Base-by-base conservation (phyloP, 2,888 invertebrate genomes). In the Cataglyphis cursor region DNA sequence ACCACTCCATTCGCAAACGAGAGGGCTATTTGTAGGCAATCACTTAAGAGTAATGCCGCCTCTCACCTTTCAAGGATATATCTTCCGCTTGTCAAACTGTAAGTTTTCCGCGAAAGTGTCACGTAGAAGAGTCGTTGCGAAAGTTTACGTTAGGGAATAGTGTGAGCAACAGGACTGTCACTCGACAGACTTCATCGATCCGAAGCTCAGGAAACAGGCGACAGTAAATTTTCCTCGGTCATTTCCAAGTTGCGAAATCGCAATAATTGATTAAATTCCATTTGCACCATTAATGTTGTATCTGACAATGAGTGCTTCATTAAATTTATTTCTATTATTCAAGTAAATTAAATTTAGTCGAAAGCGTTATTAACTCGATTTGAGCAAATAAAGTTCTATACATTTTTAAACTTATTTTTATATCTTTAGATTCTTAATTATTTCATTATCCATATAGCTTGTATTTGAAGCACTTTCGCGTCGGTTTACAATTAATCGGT, bases 161-260 rank as follows among this genome's bases (percentile, higher is more conserved):
- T 31, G 24, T 75, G 78, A 81, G 65, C 82, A 54, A 64, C 75
- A 75, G 65, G 31, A 74, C 87, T 65, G 74, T 78, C 82, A 78
- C 75, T 88, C 57, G 76, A 21, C 54, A 70, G 64, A 48, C 81
- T 82, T 64, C 73, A 31, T 82, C 72, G 82, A 82, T 85, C 76
- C 66, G 59, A 1, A 44, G 81, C 75, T 75, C 44, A 62, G 62
- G 35, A 68, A 81, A 68, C 59, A 48, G 72, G 72, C 28, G 48
- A 80, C 78, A 70, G 59, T 78, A 70, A 80, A 80, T 44, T 80
- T 70, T 31, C 44, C 59, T 48, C 70, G 21, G 28, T 57, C 41
- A 68, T 78, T 68, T 9, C 68, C 41, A 48, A 70, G 31, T 80
- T 80, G 4, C 44, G 78, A 80, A 68, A 80, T 80, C 70, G 44